A percentile compares a stretch with the other conserved stretches of the same genome.
Conservation (phyloP, 2,888 invertebrate species). For the Tinea semifulvella region DNA sequence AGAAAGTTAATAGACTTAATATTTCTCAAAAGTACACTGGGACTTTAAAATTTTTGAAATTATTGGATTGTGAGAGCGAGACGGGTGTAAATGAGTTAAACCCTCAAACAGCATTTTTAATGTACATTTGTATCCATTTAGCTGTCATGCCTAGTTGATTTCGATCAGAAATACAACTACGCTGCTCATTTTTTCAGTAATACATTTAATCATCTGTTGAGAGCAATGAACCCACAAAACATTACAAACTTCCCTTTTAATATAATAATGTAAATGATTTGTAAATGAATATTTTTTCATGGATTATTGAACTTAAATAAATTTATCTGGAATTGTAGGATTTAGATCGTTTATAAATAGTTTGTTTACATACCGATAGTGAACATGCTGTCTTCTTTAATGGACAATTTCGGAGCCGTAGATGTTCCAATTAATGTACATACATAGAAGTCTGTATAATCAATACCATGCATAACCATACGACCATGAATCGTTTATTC, state of each 20-base stretch:
- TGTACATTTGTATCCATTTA: too few species aligned
- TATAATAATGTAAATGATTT: not conserved
- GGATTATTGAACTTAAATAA: not conserved
- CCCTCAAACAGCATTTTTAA: too few species aligned
- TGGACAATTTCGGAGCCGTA: slow-evolving; percentile 3
- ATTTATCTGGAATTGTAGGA: not conserved
- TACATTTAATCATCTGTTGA: slow-evolving; percentile 16
- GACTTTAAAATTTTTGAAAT: too few species aligned
- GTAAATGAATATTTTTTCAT: not conserved
- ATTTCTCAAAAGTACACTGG: too few species aligned
- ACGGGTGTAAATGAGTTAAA: too few species aligned
- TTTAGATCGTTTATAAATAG: slow-evolving; percentile 5
- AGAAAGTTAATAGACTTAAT: too few species aligned
- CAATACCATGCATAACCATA: slow-evolving; percentile 6
- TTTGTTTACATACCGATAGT: slow-evolving; percentile 6
- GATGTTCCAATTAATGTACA: slow-evolving; percentile 2
- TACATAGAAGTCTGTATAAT: slow-evolving; percentile 8
- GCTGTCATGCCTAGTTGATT: too few species aligned
- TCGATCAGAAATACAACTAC: too few species aligned
- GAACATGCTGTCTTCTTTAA: slow-evolving; percentile 8
- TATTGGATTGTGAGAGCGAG: too few species aligned
- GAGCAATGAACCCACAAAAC: slow-evolving; percentile 18
- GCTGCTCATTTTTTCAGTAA: too few species aligned
- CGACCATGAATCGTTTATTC: slow-evolving; percentile 5
- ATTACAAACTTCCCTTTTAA: slow-evolving; percentile 2